phyloP scores from a whole-genome alignment of 2,113 vertebrate genomes.

The Saguinus midas region DNA sequence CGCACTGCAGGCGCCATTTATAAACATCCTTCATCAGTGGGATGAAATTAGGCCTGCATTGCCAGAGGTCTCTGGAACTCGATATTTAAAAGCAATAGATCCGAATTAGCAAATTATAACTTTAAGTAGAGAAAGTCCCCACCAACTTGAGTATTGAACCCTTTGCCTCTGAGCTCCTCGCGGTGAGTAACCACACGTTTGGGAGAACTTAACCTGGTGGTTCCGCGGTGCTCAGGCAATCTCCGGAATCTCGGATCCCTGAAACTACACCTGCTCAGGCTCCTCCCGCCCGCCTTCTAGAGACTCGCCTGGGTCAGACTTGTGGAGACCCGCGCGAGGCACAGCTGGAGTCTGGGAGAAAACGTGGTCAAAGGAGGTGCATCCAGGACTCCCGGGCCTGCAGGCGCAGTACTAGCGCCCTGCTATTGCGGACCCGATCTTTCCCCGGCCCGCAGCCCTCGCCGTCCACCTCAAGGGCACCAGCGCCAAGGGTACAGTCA shows the following conservation, averaged over 20 bases:
- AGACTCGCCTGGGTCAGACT: not conserved
- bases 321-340: not conserved
- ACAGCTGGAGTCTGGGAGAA: not conserved
- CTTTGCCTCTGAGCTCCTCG: conserved; percentile 38
- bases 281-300: not conserved
- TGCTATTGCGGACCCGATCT: not conserved
- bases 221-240: not conserved
- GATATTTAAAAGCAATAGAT: conserved; percentile 78
- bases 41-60: conserved; percentile 72
- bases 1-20: conserved; percentile 62
- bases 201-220: conserved; percentile 52
- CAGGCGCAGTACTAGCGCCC: too few relatives aligned
- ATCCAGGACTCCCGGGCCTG: not conserved
- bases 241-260: not conserved
- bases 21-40: conserved; percentile 72
- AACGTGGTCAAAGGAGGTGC: rapidly evolving
- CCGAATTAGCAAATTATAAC: conserved; percentile 78
- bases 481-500: rapidly evolving
- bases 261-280: not conserved
- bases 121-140: conserved; percentile 61
- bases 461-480: not conserved
- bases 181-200: conserved; percentile 60
- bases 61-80: conserved; percentile 68
- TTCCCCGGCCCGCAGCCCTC: rapidly evolving
- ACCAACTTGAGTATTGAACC: conserved; percentile 40